Evolutionary conservation across 2,797 vertebrate genomes (phyloP).

Genomic region (Crypturellus tataupa): DNA sequence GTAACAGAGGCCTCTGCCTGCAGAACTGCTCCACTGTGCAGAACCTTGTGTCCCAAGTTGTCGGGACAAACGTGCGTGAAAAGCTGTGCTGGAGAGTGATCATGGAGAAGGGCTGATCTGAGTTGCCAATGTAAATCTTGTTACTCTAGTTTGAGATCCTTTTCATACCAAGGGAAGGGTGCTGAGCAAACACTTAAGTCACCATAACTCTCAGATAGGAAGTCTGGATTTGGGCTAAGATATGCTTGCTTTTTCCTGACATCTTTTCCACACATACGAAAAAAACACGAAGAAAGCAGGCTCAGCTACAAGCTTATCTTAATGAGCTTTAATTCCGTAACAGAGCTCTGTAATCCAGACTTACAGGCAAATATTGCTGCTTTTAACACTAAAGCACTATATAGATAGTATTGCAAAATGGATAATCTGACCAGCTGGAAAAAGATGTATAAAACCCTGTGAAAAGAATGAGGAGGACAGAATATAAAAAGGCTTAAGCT

Average conservation of each 20-base stretch:
- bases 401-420: not conserved
- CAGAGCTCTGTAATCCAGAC: rapidly evolving
- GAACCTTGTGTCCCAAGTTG: not conserved
- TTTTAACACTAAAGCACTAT: not conserved
- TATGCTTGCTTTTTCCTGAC: not conserved
- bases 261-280: not conserved
- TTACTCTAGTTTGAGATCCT: not conserved
- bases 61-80: not conserved
- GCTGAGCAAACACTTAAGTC: not conserved
- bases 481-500: not conserved
- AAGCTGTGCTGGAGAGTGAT: not conserved
- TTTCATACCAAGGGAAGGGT: not conserved
- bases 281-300: not conserved
- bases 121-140: not conserved
- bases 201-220: not conserved
- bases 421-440: not conserved
- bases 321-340: not conserved
- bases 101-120: not conserved
- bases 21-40: not conserved
- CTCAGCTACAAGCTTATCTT: not conserved
- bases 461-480: not conserved
- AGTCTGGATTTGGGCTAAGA: not conserved
- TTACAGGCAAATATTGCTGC: not conserved
- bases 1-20: not conserved
- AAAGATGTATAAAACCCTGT: not conserved